Percentiles rank a stretch among this genome's conserved stretches.
Evolutionary conservation across 2,888 invertebrate species (phyloP).

Genomic region (Cataglyphis rosenhaueri): DNA sequence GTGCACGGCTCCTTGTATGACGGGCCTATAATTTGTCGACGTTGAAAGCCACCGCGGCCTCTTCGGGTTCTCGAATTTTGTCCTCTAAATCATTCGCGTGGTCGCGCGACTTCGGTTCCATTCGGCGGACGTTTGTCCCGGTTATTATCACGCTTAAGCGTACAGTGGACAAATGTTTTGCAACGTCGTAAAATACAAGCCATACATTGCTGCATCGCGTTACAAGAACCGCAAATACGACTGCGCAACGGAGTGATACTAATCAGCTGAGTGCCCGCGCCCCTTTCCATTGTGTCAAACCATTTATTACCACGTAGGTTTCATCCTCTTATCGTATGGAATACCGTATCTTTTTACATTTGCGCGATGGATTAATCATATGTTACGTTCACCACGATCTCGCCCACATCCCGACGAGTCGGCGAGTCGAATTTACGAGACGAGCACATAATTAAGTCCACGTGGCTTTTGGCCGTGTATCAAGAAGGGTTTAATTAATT

Average conservation of each 20-base stretch:
- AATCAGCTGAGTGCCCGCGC: conserved; percentile 73
- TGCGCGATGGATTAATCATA: conserved; percentile 71
- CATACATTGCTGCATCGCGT: conserved; percentile 65
- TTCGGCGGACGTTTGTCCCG: conserved; percentile 61
- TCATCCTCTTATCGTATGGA: conserved; percentile 70
- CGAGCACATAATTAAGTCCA: conserved; percentile 41
- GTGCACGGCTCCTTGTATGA: conserved; percentile 39
- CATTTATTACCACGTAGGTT: conserved; percentile 70
- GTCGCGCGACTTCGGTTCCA: conserved; percentile 43
- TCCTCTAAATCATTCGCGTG: conserved; percentile 65
- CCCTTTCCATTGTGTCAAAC: conserved; percentile 76
- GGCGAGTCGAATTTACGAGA: conserved; percentile 39
- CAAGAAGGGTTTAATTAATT: conserved; percentile 50
- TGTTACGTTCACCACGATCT: conserved; percentile 45
- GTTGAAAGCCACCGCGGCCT: conserved; percentile 14
- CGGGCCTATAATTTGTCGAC: conserved; percentile 52
- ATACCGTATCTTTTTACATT: conserved; percentile 61
- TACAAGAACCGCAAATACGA: conserved; percentile 65
- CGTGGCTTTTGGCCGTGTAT: conserved; percentile 16
- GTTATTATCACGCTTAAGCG: conserved; percentile 72
- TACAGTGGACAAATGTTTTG: conserved; percentile 70
- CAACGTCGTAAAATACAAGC: conserved; percentile 71
- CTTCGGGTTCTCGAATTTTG: conserved; percentile 50
- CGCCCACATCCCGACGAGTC: conserved; percentile 46
- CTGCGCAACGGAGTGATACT: conserved; percentile 67